Evolutionary conservation across 2,113 vertebrate species (phyloP).

Genomic region (Cololabis saira): DNA sequence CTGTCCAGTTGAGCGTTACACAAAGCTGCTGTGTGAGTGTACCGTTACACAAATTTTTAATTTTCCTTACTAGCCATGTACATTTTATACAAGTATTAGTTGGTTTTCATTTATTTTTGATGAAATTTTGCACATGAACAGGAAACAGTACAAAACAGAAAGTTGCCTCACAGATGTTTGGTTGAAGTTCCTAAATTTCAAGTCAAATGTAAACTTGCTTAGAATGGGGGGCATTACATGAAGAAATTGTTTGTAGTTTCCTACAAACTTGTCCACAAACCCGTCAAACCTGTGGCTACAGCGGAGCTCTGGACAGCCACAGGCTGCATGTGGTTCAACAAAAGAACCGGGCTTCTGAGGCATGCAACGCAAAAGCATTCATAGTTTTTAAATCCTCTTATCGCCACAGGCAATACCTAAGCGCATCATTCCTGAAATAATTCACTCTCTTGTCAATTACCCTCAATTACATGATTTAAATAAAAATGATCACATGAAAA

Average conservation of each 20-base stretch:
- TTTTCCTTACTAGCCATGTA: too few species aligned
- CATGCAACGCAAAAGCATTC: not conserved
- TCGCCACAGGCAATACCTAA: conserved; percentile 5
- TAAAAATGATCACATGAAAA: conserved; percentile 30
- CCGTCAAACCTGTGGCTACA: conserved; percentile 29
- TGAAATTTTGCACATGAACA: too few species aligned
- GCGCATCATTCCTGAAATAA: conserved; percentile 5
- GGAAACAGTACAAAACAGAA: too few species aligned
- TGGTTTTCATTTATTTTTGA: too few species aligned
- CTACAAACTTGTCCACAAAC: conserved; percentile 26
- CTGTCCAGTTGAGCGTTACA: too few species aligned
- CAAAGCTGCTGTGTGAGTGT: too few species aligned
- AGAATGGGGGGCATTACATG: too few species aligned
- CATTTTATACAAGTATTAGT: too few species aligned
- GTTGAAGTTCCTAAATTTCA: too few species aligned
- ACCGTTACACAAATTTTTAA: too few species aligned
- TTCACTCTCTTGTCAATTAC: conserved; percentile 30
- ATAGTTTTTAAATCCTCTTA: conserved; percentile 5
- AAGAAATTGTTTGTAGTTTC: conserved; percentile 14
- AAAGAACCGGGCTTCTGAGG: not conserved
- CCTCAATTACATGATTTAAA: conserved; percentile 41
- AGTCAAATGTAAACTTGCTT: too few species aligned
- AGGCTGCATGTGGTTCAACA: conserved; percentile 13
- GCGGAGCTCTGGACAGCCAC: conserved; percentile 12
- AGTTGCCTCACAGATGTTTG: too few species aligned